Evolutionary conservation across 2,888 invertebrate genomes (phyloP).

Genomic region (Brachypalpus laphriformis): DNA sequence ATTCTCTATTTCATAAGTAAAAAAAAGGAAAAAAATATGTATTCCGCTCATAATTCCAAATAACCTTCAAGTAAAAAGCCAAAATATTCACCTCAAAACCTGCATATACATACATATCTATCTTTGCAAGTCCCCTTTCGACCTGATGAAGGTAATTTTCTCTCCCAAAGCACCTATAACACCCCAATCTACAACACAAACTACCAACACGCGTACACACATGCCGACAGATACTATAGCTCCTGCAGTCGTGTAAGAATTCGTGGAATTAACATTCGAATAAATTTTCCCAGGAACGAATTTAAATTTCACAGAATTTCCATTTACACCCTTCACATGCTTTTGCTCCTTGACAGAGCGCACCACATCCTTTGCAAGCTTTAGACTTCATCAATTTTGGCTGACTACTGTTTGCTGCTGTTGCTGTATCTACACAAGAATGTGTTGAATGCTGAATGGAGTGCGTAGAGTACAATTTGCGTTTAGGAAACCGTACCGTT

Average conservation of each 20-base stretch:
- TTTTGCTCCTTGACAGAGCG: conserved; percentile 16
- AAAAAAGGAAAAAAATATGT: not conserved
- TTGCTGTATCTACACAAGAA: conserved; percentile 18
- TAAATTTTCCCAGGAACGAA: conserved; percentile 52
- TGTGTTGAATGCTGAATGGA: conserved; percentile 65
- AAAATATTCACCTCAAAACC: not conserved
- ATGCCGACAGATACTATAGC: not conserved
- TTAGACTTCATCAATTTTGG: conserved; percentile 53
- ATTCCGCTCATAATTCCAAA: conserved; percentile 2
- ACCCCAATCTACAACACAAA: not conserved
- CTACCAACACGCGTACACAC: not conserved
- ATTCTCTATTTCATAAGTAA: not conserved
- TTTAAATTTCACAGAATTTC: conserved; percentile 61
- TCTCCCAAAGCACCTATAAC: not conserved
- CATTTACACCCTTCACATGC: conserved; percentile 48
- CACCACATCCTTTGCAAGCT: not conserved
- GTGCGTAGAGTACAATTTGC: conserved; percentile 68
- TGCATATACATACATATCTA: not conserved
- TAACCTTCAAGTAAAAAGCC: not conserved
- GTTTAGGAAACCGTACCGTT: conserved; percentile 64
- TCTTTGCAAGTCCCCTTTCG: not conserved
- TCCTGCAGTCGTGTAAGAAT: conserved; percentile 42
- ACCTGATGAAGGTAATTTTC: conserved; percentile 41
- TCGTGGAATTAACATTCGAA: conserved; percentile 61
- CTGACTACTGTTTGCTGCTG: not conserved